A percentile compares a stretch with the other conserved stretches of the same genome.
These are phyloP conservation scores for Drosophila bocki DNA, from an alignment of 1,140 invertebrate species.

Conservation along the genomic window DNA sequence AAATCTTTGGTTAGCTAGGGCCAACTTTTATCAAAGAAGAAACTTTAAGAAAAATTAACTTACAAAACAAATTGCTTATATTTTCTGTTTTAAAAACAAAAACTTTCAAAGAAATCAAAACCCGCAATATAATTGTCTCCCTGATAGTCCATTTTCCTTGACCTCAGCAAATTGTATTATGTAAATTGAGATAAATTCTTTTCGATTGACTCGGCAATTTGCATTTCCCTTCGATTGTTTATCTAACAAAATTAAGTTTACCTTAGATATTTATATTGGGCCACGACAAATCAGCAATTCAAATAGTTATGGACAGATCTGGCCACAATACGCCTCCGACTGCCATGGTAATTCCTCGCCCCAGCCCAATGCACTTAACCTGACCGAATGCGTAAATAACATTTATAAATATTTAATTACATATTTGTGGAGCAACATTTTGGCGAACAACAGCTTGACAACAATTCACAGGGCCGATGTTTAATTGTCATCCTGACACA, in stretches of 20 bases:
- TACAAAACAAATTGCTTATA: background rate
- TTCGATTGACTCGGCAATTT: conserved; percentile 7
- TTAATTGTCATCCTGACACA: conserved; percentile 65
- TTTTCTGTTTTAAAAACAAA: background rate
- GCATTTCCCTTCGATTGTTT: conserved; percentile 6
- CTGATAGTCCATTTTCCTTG: conserved; percentile 1
- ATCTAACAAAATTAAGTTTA: conserved; percentile 28
- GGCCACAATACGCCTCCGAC: conserved; percentile 18
- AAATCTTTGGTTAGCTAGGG: background rate
- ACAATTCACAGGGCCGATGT: conserved; percentile 46
- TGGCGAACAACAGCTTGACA: conserved; percentile 37
- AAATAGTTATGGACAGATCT: conserved; percentile 46
- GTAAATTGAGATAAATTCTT: conserved; percentile 14
- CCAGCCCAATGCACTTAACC: conserved; percentile 40
- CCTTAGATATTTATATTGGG: conserved; percentile 25
- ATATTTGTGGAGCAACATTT: conserved; percentile 49
- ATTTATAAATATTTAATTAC: conserved; percentile 67
- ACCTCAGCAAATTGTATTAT: conserved; percentile 42
- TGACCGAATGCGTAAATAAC: conserved; percentile 52
- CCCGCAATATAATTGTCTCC: background rate
- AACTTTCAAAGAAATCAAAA: conserved; percentile 16
- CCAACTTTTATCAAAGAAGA: background rate
- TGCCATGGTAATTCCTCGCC: conserved; percentile 8
- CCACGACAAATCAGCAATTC: conserved; percentile 43
- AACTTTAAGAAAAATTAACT: background rate